Conservation (phyloP, 1,140 invertebrate species). For the Formica exsecta region DNA sequence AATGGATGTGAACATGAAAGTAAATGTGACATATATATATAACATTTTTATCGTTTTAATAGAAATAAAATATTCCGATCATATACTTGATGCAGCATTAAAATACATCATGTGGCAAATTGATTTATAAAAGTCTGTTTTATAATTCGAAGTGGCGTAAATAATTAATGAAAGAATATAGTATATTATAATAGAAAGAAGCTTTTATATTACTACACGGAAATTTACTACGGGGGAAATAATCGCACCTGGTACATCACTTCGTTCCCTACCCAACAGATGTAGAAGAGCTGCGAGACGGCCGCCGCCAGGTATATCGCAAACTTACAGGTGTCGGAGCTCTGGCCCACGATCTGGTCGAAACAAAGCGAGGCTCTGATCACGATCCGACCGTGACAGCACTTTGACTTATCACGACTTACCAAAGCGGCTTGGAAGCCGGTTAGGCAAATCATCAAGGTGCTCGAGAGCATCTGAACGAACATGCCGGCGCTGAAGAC, state of each 20-base stretch:
- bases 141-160: not conserved
- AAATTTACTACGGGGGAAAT: not conserved
- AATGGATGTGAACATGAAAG: not conserved
- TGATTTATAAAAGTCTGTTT: no score
- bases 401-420: conserved; percentile 61
- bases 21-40: not conserved
- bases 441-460: conserved; percentile 76
- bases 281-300: conserved; percentile 65
- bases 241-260: conserved; percentile 62
- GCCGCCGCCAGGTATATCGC: conserved; percentile 66
- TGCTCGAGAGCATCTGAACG: conserved; percentile 75
- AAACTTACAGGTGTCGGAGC: conserved; percentile 65
- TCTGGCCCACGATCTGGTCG: conserved; percentile 70
- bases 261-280: conserved; percentile 74
- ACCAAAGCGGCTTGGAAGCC: conserved; percentile 77
- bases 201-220: not conserved
- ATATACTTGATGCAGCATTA: not conserved
- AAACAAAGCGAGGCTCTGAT: conserved; percentile 54
- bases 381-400: conserved; percentile 35
- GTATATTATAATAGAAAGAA: not conserved
- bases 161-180: not conserved
- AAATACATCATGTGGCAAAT: not conserved
- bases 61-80: not conserved
- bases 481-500: conserved; percentile 74
- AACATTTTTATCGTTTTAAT: not conserved